These are phyloP conservation scores for Leucoraja erinaceus DNA, from an alignment of 2,113 vertebrate genomes.

Conservation along the genomic window DNA sequence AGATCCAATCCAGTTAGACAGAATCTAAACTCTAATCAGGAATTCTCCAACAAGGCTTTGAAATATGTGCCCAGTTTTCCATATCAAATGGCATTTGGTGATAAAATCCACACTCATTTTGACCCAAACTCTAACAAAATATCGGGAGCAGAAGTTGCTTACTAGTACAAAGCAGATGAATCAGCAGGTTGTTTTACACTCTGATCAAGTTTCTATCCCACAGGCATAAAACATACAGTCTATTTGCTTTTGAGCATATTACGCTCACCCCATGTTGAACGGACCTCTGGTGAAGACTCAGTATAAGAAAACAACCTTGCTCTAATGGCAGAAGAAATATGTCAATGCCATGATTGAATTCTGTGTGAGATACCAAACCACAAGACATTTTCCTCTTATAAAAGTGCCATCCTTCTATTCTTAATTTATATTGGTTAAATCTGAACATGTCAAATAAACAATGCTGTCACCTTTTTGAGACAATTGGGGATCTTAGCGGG, in stretches of 20 bases:
- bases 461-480: slow-evolving; percentile 5
- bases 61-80: neutral
- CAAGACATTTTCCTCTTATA: neutral
- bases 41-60: neutral
- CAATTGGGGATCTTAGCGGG: neutral
- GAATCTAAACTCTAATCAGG: too few species aligned
- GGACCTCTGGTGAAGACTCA: neutral
- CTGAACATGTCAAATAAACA: neutral
- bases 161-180: neutral
- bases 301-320: too few species aligned
- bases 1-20: too few species aligned
- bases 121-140: neutral
- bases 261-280: neutral
- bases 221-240: neutral
- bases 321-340: neutral
- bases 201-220: neutral
- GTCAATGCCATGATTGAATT: neutral
- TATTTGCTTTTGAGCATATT: neutral
- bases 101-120: neutral
- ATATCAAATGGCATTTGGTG: neutral
- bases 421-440: neutral
- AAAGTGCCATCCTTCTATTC: neutral
- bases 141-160: neutral
- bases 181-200: neutral
- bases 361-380: neutral